Conservation (phyloP, 2,888 invertebrate genomes). For the Deilephila porcellus region DNA sequence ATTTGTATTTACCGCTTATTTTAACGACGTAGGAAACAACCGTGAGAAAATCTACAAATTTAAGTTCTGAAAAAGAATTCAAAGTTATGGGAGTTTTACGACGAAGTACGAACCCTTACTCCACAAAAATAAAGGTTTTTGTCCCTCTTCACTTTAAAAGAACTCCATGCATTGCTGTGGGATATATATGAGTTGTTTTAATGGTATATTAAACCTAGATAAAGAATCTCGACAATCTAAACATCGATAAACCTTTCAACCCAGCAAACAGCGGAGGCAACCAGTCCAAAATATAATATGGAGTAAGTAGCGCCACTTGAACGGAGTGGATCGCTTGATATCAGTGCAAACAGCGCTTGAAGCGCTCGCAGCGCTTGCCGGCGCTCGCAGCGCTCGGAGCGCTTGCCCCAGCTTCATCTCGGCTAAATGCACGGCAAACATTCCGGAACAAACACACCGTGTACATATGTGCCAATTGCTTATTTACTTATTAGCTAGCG, state of each 20-base stretch:
- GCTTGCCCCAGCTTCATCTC: constrained; percentile 13
- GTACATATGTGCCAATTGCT: neutral
- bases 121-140: no score
- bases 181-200: neutral
- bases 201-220: neutral
- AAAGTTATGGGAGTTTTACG: no score
- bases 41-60: no score
- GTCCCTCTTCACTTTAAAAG: no score
- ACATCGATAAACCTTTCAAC: constrained; percentile 3
- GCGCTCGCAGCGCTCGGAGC: neutral
- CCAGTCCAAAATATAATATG: constrained; percentile 19
- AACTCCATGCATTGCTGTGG: neutral
- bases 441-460: constrained; percentile 2
- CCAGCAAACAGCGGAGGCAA: neutral
- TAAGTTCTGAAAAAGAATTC: no score
- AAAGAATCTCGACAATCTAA: neutral
- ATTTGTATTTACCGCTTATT: no score
- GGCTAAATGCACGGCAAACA: constrained; percentile 29
- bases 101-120: no score
- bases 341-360: constrained; percentile 28
- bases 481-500: constrained; percentile 5
- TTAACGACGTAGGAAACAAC: no score
- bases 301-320: constrained; percentile 21
- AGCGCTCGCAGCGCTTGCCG: neutral
- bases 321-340: constrained; percentile 23